These are phyloP conservation scores for Mesitornis unicolor DNA, from an alignment of 2,113 vertebrate species.

Conservation along the genomic window DNA sequence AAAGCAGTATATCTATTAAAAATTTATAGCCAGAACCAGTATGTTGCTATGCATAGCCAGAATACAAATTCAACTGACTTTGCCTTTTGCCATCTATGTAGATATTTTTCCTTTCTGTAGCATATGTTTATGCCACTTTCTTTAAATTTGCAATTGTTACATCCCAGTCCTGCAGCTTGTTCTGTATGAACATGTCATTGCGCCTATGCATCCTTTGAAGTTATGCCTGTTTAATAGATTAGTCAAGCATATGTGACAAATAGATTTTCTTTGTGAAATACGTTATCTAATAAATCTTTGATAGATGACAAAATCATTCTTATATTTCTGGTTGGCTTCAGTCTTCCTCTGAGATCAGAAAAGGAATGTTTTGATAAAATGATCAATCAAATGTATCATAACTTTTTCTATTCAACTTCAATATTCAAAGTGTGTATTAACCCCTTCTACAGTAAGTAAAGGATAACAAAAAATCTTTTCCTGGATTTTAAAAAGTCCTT, in stretches of 20 bases:
- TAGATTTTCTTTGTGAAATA: conserved; percentile 47
- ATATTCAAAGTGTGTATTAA: background rate
- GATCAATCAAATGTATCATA: background rate
- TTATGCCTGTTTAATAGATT: conserved; percentile 35
- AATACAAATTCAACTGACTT: background rate
- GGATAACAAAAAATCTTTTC: conserved; percentile 14
- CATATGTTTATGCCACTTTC: background rate
- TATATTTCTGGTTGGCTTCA: conserved; percentile 31
- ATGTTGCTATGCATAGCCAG: background rate
- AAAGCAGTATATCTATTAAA: background rate
- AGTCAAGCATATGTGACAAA: conserved; percentile 52
- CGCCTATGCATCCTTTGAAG: conserved; percentile 44
- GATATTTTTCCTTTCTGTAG: background rate
- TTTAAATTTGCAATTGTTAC: conserved; percentile 8
- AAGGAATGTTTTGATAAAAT: conserved; percentile 45
- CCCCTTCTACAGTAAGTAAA: background rate
- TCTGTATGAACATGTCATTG: background rate
- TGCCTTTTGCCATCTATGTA: background rate
- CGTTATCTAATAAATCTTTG: conserved; percentile 32
- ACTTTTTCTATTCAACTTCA: background rate
- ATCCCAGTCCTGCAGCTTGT: conserved; percentile 20
- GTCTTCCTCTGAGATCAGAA: conserved; percentile 48
- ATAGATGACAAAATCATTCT: background rate
- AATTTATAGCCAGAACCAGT: background rate
- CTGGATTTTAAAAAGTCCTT: conserved; percentile 44